Percentiles rank a stretch among this genome's conserved stretches.
These are phyloP conservation scores for Ectemnius lituratus DNA, from an alignment of 2,888 invertebrate genomes.

Conservation along the genomic window DNA sequence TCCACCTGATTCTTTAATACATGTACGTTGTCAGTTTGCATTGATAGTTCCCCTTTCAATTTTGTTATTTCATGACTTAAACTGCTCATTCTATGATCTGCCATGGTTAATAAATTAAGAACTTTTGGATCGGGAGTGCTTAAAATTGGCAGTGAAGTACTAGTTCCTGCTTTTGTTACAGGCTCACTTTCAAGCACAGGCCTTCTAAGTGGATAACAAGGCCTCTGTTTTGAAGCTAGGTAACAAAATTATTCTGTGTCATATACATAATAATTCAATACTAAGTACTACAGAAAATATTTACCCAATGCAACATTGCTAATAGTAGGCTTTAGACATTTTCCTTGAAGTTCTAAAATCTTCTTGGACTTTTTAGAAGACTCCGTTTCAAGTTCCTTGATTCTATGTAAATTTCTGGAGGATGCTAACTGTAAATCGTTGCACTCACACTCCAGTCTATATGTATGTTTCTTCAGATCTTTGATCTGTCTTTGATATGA, in stretches of 20 bases:
- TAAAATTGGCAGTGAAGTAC: conserved; percentile 62
- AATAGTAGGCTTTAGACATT: conserved; percentile 74
- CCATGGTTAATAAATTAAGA: conserved; percentile 71
- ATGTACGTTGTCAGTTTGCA: conserved; percentile 69
- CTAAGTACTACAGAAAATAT: neutral
- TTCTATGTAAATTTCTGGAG: conserved; percentile 80
- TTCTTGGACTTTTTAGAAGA: conserved; percentile 80
- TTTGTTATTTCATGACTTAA: conserved; percentile 73
- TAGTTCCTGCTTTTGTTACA: conserved; percentile 61
- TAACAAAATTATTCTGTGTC: neutral
- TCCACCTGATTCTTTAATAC: conserved; percentile 73
- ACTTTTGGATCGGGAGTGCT: conserved; percentile 67
- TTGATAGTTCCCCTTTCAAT: conserved; percentile 70
- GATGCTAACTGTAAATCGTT: conserved; percentile 82
- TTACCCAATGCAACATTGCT: conserved; percentile 70
- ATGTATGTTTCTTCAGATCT: conserved; percentile 79
- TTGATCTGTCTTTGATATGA: conserved; percentile 80
- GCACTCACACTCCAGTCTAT: conserved; percentile 80
- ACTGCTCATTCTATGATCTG: conserved; percentile 73
- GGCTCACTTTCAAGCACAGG: conserved; percentile 69
- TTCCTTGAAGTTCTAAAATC: conserved; percentile 79
- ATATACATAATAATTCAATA: neutral
- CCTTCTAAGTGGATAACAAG: conserved; percentile 71
- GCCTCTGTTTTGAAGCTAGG: conserved; percentile 69
- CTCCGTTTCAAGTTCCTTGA: conserved; percentile 82